Evolutionary conservation across 2,888 invertebrate species (phyloP).

Genomic region (Xylota sylvarum): DNA sequence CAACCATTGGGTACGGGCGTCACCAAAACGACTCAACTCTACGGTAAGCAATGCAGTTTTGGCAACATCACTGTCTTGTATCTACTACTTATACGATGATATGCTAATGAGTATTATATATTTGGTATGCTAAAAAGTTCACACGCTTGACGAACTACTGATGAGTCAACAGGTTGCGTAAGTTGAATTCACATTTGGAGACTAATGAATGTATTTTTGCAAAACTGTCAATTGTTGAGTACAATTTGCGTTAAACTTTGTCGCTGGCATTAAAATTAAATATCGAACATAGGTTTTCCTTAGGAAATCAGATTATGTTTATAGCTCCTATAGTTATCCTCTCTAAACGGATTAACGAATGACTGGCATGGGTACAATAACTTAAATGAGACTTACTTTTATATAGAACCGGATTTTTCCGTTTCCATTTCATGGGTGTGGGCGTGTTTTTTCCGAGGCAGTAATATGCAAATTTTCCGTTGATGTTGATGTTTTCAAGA

Average conservation of each 20-base stretch:
- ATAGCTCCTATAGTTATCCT: too few relatives aligned
- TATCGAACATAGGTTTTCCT: too few relatives aligned
- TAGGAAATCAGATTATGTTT: too few relatives aligned
- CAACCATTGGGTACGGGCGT: constrained; percentile 91
- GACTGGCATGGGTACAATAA: not conserved
- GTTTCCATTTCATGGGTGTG: not conserved
- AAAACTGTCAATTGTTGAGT: not conserved
- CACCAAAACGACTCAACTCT: constrained; percentile 86
- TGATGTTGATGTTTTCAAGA: not conserved
- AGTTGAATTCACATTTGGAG: constrained; percentile 45
- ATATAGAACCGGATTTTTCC: not conserved
- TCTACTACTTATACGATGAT: constrained; percentile 5
- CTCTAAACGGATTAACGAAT: too few relatives aligned
- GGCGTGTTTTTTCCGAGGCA: not conserved
- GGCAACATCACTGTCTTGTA: not conserved
- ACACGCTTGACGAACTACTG: constrained; percentile 31
- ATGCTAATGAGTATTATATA: constrained; percentile 1
- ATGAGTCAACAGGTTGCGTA: constrained; percentile 58
- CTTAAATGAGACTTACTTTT: constrained; percentile 5
- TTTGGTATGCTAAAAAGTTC: constrained; percentile 32
- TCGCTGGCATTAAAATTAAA: constrained; percentile 17
- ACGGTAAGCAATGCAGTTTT: constrained; percentile 81
- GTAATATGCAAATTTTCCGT: not conserved
- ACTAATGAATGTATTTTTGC: constrained; percentile 8
- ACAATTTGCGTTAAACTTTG: constrained; percentile 18